Evolutionary conservation across 2,888 invertebrate genomes (phyloP).

Genomic region (Heliconius aoede): DNA sequence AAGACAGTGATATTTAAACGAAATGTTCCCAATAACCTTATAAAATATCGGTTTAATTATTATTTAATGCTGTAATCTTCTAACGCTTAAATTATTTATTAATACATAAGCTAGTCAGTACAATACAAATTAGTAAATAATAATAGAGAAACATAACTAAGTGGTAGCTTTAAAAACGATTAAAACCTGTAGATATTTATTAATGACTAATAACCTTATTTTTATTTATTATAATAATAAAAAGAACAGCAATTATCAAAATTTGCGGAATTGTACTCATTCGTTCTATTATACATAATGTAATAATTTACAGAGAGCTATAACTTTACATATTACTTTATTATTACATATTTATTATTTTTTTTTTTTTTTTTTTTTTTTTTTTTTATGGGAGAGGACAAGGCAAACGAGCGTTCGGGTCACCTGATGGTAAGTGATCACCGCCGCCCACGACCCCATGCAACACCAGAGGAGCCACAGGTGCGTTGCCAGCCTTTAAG

Average conservation of each 20-base stretch:
- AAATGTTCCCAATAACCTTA: conserved; percentile 20
- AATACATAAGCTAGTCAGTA: neutral
- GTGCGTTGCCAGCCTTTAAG: too few species aligned
- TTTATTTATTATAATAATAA: neutral
- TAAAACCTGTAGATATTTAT: too few species aligned
- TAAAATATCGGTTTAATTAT: neutral
- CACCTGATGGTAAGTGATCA: too few species aligned
- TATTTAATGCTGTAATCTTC: neutral
- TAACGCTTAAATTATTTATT: neutral
- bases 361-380: too few species aligned
- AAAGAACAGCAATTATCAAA: neutral
- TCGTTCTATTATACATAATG: neutral
- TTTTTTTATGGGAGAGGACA: too few species aligned
- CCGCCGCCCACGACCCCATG: too few species aligned
- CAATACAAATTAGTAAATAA: neutral
- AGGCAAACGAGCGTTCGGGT: too few species aligned
- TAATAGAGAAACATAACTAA: neutral
- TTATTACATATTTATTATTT: too few species aligned
- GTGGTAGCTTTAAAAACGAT: too few species aligned
- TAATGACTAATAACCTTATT: too few species aligned
- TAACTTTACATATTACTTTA: too few species aligned
- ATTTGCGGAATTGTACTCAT: neutral
- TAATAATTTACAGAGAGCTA: neutral
- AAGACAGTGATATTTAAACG: neutral
- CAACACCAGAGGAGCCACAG: too few species aligned